Percentiles rank a stretch among this genome's conserved stretches.
These are phyloP conservation scores for Mus spicilegus DNA, from an alignment of 2,113 vertebrate genomes.

Conservation along the genomic window DNA sequence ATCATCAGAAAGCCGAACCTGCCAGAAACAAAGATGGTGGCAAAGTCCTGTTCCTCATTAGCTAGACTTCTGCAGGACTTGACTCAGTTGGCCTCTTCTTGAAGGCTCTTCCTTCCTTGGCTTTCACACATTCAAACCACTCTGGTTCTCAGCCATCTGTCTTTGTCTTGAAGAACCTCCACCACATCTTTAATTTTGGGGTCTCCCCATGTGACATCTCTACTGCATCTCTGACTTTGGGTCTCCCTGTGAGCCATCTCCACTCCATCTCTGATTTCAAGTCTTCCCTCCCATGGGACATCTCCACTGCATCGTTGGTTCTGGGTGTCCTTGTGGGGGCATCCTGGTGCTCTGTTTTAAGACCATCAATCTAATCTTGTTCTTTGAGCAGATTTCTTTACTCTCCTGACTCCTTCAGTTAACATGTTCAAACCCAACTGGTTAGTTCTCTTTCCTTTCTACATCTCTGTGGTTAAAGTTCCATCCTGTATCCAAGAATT, in stretches of 20 bases:
- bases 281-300: too few relatives aligned
- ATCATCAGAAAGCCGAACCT: background rate
- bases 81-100: background rate
- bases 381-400: background rate
- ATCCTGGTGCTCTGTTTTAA: background rate
- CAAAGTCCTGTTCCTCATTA: background rate
- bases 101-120: background rate
- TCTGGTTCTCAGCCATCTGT: background rate
- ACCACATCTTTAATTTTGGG: background rate
- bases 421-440: background rate
- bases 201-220: too few relatives aligned
- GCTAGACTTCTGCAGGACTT: background rate
- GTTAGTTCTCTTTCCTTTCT: background rate
- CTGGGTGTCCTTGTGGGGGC: background rate
- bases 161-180: background rate
- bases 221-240: background rate
- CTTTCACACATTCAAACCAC: background rate
- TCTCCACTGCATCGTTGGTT: background rate
- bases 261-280: background rate
- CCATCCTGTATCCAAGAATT: background rate
- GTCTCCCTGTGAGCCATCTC: background rate
- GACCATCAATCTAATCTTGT: background rate
- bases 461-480: background rate
- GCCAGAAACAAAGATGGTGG: background rate
- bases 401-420: background rate